Conservation (phyloP, 2,113 vertebrate genomes). For the Fukomys damarensis region DNA sequence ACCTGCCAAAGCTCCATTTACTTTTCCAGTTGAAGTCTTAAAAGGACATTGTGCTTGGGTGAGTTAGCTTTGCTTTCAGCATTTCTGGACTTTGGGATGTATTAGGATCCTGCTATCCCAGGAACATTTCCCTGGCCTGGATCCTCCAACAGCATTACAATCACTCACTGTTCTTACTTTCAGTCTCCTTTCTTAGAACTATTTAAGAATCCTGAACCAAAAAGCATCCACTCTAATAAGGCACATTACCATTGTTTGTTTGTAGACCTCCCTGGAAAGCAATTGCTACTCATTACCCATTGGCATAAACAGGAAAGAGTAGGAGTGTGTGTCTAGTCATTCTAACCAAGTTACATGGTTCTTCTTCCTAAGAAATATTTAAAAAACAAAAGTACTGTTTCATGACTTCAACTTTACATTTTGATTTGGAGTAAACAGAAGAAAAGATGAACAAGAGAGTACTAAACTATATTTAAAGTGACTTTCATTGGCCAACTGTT, state of each 20-base stretch:
- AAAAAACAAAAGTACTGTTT: neutral
- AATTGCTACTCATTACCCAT: neutral
- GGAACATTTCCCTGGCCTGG: neutral
- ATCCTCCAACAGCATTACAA: neutral
- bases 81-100: neutral
- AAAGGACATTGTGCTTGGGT: neutral
- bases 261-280: slow-evolving; percentile 30
- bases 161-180: neutral
- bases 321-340: neutral
- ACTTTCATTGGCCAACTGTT: neutral
- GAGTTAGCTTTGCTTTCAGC: slow-evolving; percentile 25
- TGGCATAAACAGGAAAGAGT: neutral
- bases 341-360: slow-evolving; percentile 19
- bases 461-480: neutral
- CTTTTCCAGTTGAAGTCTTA: slow-evolving; percentile 49
- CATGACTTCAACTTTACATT: slow-evolving; percentile 30
- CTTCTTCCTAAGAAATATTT: neutral
- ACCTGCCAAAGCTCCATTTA: slow-evolving; percentile 27
- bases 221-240: neutral
- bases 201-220: neutral
- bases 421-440: slow-evolving; percentile 33
- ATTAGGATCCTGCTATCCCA: neutral
- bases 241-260: neutral
- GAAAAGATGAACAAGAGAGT: neutral
- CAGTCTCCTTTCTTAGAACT: neutral